Evolutionary conservation across 2,113 vertebrate species (phyloP), one percentile per base, ranked within the genome.

Genomic region (Hylia prasina): DNA sequence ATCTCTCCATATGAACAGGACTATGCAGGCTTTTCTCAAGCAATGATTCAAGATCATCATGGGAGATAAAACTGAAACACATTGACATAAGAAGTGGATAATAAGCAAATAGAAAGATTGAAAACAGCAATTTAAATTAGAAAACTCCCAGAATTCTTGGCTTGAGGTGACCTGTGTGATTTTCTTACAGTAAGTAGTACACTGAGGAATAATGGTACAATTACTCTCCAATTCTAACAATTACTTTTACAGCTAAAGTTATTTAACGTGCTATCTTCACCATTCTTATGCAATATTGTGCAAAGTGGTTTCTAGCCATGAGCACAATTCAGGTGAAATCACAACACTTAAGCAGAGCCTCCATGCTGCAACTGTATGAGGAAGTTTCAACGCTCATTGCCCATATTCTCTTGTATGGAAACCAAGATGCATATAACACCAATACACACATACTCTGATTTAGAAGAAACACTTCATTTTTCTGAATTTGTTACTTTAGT

Each of bases 361-460:
- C 28, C 28, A 0, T 9, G 23, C 15, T 65, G 13, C n/a, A 77
- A 57, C 4, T 10, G 0, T 13, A 7, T 20, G 44, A 68, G 33
- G 61, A 72, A 24, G 25, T 69, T 65, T 47, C 64, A 60, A 2
- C 16, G 23, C 11, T 28, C 20, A 18, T 13, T 65, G 37, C 28
- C 37, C 19, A 2, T 7, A 6, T 60, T 70, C 28, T 44, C 22
- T 35, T 28, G 8, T 7, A 21, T 21, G 13, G 57, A 79, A 70
- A 48, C 10, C 51, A 30, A 0, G 1, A 50, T 3, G 1, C 27
- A 6, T 5, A 0, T 10, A 75, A 70, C 30, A 75, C 24, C 28
- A 89, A 64, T 14, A 40, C 15, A 79, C 13, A 37, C 5, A 54
- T 33, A 39, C 4, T 51, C 30, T 75, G 30, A 33, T 30, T 30